A percentile compares a stretch with the other conserved stretches of the same genome.
Conservation (phyloP, 2,113 vertebrate species). For the Nestor notabilis region DNA sequence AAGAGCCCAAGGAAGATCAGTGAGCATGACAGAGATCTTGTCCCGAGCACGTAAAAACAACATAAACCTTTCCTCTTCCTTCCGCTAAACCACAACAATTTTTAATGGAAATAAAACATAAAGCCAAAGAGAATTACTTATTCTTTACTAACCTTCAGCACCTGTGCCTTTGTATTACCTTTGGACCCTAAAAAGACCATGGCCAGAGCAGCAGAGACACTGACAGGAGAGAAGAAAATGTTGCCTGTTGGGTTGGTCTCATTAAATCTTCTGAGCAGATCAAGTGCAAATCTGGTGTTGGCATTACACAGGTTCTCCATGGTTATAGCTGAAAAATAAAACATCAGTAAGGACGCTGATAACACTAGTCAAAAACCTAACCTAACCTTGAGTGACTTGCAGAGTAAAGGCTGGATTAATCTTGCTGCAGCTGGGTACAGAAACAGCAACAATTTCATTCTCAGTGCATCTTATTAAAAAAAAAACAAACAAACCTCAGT, state of each 20-base stretch:
- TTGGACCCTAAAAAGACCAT: conserved; percentile 73
- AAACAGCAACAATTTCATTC: neutral
- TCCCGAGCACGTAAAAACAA: neutral
- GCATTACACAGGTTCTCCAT: conserved; percentile 72
- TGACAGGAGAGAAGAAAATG: conserved; percentile 75
- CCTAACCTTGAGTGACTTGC: neutral
- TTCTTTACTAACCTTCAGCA: conserved; percentile 72
- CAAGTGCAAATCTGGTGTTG: conserved; percentile 70
- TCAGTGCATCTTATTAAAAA: neutral
- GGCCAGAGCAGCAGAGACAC: conserved; percentile 72
- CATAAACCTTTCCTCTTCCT: neutral
- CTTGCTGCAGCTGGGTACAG: neutral
- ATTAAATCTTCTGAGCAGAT: conserved; percentile 60
- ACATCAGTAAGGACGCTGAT: neutral
- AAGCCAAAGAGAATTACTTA: neutral
- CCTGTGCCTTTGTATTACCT: conserved; percentile 63
- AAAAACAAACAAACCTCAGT: no score
- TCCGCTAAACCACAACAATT: neutral
- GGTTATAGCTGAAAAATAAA: conserved; percentile 46
- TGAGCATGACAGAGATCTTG: neutral
- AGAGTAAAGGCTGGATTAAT: neutral
- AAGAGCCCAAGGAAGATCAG: neutral
- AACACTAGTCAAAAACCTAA: neutral
- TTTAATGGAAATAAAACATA: neutral
- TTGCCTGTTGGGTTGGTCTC: conserved; percentile 57